Conservation (phyloP, 2,888 invertebrate genomes). For the Itoplectis maculator region DNA sequence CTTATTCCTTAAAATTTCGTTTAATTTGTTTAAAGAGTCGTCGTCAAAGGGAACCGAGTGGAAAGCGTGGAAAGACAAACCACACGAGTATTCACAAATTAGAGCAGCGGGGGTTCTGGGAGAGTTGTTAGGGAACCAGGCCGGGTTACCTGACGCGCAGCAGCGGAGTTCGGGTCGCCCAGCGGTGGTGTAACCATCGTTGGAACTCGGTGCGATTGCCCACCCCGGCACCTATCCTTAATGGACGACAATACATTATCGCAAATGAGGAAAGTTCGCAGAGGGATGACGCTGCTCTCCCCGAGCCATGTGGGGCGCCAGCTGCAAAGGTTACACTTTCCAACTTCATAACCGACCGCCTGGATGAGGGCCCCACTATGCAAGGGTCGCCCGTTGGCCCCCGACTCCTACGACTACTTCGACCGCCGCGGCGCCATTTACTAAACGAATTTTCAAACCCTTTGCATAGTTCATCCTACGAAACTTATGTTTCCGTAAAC, state of each 20-base stretch:
- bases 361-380: constrained; percentile 68
- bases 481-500: constrained; percentile 27
- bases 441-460: constrained; percentile 27
- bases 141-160: constrained; percentile 56
- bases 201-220: neutral
- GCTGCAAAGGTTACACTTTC: constrained; percentile 78
- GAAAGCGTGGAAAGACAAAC: neutral
- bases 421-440: neutral
- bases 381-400: constrained; percentile 57
- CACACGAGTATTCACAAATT: constrained; percentile 8
- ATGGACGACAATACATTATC: constrained; percentile 83
- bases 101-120: neutral
- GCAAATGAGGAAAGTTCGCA: constrained; percentile 83
- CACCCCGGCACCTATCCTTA: constrained; percentile 74
- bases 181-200: neutral
- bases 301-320: constrained; percentile 80
- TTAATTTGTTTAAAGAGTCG: no score
- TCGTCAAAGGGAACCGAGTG: neutral
- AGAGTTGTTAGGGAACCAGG: constrained; percentile 20
- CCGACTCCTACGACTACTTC: no score
- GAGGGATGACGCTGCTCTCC: constrained; percentile 65
- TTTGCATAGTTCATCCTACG: constrained; percentile 10
- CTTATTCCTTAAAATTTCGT: no score
- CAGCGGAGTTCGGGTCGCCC: neutral
- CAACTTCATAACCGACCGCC: constrained; percentile 79